Evolutionary conservation across 2,888 invertebrate genomes (phyloP), one percentile per base, ranked within the genome.

Genomic region (Halictus quadricinctus): DNA sequence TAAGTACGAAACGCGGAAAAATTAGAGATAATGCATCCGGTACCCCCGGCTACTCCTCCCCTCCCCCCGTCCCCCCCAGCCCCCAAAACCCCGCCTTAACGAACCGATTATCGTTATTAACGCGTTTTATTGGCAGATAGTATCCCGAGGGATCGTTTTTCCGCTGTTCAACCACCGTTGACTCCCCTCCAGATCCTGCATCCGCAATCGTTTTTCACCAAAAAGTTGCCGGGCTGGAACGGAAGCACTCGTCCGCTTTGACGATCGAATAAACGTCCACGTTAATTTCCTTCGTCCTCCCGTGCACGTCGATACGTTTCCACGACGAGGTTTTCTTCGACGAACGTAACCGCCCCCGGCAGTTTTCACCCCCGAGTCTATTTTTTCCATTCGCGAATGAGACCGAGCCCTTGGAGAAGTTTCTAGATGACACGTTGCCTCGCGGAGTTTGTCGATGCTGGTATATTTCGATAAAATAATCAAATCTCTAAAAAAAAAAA

Each of bases 91-190:
- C 72, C 54, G 79, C 72, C 81, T 78, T 79, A 73, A 76, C 58
- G 75, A 76, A 74, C 41, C 76, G 81, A 89, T 89, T 89, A 84
- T 79, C 75, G 80, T 89, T 89, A 89, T 89, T 89, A 89, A 89
- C 74, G 66, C 48, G 69, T 72, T 85, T 83, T 86, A 88, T 85
- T 82, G 86, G 79, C 80, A 79, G 76, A 12, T 25, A 25, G 50
- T 21, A 25, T 60, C 84, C 74, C 79, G 10, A 21, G 72, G 83
- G 84, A 81, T 74, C 84, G 46, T 80, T 80, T 84, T 74, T 77
- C 50, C 12, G 43, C 21, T 41, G n/a, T 66, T 43, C 69, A 43
- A 21, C 6, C 25, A 21, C 58, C 29, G 18, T 21, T 15, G 36
- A n/a, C 66, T 36, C 66, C 8, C 25, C 29, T 8, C 66, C 43